Evolutionary conservation across 2,113 vertebrate species (phyloP), one percentile per base, ranked within the genome.

Genomic region (Misgurnus mizolepis): DNA sequence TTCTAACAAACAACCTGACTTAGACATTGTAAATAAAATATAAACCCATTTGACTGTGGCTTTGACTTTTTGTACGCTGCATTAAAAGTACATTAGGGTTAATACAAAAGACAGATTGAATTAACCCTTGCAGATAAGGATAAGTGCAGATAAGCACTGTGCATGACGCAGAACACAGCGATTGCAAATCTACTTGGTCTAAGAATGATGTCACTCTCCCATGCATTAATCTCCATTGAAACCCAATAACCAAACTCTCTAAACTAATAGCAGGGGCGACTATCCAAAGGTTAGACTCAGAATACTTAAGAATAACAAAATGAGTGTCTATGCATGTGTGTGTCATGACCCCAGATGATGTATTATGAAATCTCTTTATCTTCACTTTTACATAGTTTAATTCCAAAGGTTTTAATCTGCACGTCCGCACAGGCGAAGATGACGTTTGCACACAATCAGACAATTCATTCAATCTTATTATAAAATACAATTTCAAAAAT

Each of bases 291-390:
- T 50, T 75, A 50, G 41, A 9, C 43, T 43, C 55, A 58, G 40
- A 64, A 39, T 67, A 62, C 8, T n/a, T 14, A 15, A 18, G 55
- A 34, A 14, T 40, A 45, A 49, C 39, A 49, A n/a, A 4, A 6
- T 58, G 67, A 39, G 66, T 5, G 74, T 58, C 18, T 27, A 15
- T 72, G 40, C 17, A 18, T 68, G 47, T n/a, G 12, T 15, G 69
- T 18, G 76, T 68, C 70, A 27, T 79, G n/a, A 67, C 69, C 61
- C 4, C 69, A 62, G 55, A 74, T 56, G 56, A 74, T 22, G 67
- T n/a, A 22, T n/a, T 17, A 68, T 75, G 47, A 80, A 83, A 76
- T 75, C 47, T 61, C 39, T 67, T 70, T 67, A 83, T 80, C 71
- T 62, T 83, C 22, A 75, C 27, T 47, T 80, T 80, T 66, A 58